Conservation (phyloP, 35 echinoderm and acorn worm genomes). For the Anneissia japonica region DNA sequence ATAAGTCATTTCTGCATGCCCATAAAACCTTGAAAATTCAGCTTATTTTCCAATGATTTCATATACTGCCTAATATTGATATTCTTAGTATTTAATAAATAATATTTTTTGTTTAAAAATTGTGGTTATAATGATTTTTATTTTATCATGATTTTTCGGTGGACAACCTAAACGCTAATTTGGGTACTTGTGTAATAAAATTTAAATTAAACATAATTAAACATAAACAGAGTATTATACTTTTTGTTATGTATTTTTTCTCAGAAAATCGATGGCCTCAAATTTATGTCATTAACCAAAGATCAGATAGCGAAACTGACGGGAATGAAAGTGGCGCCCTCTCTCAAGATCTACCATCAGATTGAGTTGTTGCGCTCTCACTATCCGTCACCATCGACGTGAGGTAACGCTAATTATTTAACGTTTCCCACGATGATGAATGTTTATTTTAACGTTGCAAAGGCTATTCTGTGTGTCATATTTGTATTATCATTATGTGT, state of each 20-base stretch:
- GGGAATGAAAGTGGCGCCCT: slow-evolving; percentile 91
- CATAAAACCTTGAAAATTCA: too few species aligned
- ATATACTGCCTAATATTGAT: background rate
- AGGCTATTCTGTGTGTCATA: too few species aligned
- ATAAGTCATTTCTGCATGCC: too few species aligned
- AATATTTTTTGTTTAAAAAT: background rate
- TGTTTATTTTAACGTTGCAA: too few species aligned
- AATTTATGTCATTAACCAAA: slow-evolving; percentile 94
- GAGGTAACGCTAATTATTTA: too few species aligned
- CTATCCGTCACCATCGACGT: slow-evolving; percentile 36
- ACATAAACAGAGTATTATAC: too few species aligned
- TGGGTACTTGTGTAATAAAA: too few species aligned
- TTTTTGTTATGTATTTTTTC: background rate
- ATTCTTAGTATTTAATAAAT: background rate
- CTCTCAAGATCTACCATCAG: slow-evolving; percentile 95
- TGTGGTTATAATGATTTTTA: background rate
- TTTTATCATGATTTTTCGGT: background rate
- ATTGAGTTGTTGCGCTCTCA: slow-evolving; percentile 56
- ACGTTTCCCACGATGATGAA: too few species aligned
- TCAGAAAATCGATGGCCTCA: slow-evolving; percentile 93
- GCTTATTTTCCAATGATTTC: too few species aligned
- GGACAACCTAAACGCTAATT: too few species aligned
- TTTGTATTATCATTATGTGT: too few species aligned
- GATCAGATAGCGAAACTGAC: slow-evolving; percentile 94
- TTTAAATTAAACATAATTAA: too few species aligned